These are phyloP conservation scores for Penaeus indicus DNA, from an alignment of 1,140 invertebrate species.

Conservation along the genomic window DNA sequence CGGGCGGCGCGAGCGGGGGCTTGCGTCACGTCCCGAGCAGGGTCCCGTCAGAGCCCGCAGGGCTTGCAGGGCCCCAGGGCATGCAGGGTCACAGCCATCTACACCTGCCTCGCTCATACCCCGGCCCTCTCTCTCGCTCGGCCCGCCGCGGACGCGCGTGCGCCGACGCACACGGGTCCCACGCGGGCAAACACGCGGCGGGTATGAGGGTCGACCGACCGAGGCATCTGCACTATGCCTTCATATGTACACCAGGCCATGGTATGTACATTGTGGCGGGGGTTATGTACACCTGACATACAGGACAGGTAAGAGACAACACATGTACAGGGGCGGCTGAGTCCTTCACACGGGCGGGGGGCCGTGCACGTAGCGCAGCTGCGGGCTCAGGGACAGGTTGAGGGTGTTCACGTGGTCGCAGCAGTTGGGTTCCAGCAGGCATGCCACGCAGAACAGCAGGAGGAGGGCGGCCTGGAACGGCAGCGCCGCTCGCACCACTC, in stretches of 20 bases:
- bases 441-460: slow-evolving; percentile 84
- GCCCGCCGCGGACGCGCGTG: slow-evolving; percentile 24
- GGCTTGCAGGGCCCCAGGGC: background rate
- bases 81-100: slow-evolving; percentile 13
- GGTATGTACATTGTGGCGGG: slow-evolving; percentile 52
- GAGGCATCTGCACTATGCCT: slow-evolving; percentile 19
- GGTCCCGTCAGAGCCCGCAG: background rate
- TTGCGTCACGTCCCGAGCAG: slow-evolving; percentile 23
- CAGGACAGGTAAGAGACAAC: slow-evolving; percentile 15
- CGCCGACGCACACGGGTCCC: background rate
- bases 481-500: slow-evolving; percentile 81
- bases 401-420: slow-evolving; percentile 89
- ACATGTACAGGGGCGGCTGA: background rate
- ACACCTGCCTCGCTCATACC: slow-evolving; percentile 15
- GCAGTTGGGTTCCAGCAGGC: slow-evolving; percentile 83
- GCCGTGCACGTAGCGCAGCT: slow-evolving; percentile 86
- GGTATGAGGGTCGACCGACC: background rate
- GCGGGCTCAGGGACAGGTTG: slow-evolving; percentile 84
- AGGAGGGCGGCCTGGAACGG: slow-evolving; percentile 87
- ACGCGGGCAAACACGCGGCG: background rate
- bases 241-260: slow-evolving; percentile 60
- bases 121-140: slow-evolving; percentile 12
- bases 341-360: slow-evolving; percentile 83
- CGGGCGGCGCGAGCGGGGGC: background rate
- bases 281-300: slow-evolving; percentile 44